Percentiles rank a stretch among this genome's conserved stretches.
Evolutionary conservation across 2,888 invertebrate genomes (phyloP).

Genomic region (Drosophila maculinotata): DNA sequence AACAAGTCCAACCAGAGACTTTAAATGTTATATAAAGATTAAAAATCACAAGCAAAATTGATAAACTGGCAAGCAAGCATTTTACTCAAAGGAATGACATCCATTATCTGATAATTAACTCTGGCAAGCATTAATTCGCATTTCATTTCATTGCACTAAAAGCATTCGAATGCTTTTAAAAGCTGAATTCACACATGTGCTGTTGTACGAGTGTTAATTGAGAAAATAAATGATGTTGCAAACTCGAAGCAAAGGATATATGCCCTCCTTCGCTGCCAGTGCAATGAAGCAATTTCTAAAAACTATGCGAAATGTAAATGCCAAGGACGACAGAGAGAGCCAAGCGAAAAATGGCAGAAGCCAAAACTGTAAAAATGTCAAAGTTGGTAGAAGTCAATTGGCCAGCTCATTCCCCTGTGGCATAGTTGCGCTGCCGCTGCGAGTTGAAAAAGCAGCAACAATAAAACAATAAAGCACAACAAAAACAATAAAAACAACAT

Average conservation of each 20-base stretch:
- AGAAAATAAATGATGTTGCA: neutral
- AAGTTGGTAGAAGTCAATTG: conserved; percentile 57
- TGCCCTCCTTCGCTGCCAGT: neutral
- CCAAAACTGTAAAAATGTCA: conserved; percentile 58
- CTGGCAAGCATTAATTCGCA: too few species aligned
- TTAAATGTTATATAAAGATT: too few species aligned
- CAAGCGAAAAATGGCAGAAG: conserved; percentile 33
- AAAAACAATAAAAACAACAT: conserved; percentile 31
- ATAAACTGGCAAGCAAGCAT: too few species aligned
- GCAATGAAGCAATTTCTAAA: neutral
- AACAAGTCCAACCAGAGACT: too few species aligned
- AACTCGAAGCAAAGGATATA: conserved; percentile 8
- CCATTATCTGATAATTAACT: neutral
- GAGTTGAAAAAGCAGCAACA: conserved; percentile 1
- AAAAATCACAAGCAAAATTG: too few species aligned
- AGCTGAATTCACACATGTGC: neutral
- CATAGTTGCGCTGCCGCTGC: too few species aligned
- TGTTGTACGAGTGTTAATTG: neutral
- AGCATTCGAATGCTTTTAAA: too few species aligned
- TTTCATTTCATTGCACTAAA: neutral
- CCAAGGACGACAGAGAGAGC: conserved; percentile 49
- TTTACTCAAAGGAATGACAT: too few species aligned
- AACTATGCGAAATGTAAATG: conserved; percentile 42
- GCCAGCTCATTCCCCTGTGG: neutral
- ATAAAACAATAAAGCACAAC: conserved; percentile 16